Evolutionary conservation across 2,113 vertebrate genomes (phyloP), one percentile per base, ranked within the genome.

Genomic region (Gallinago jamesoni): DNA sequence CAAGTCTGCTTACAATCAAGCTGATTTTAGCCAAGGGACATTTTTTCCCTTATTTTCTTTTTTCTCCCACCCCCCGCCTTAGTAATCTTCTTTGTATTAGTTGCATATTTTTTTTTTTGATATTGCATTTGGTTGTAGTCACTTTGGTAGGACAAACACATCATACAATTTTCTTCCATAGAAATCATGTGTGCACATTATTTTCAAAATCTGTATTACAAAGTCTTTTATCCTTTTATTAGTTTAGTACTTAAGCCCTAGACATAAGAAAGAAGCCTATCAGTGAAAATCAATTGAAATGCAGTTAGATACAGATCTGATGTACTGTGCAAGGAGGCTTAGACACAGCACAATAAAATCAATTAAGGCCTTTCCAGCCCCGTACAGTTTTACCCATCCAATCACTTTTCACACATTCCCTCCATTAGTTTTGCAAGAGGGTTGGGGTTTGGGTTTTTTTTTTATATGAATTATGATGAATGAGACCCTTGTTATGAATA

Each of bases 271-370:
- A 98, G 97, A 98, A 98, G 97, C 97, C 98, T 98, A 98, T 98
- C 98, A 98, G 98, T 98, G 98, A 97, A 98, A 98, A 98, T 98
- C 98, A 98, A 98, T 98, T 96, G 98, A 98, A 98, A 98, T 98
- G 98, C 96, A 98, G 98, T 98, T 98, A 98, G 98, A 97, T 97
- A 96, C 93, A 96, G 97, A 98, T 98, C 98, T 98, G 97, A 98
- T 98, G 98, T 87, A 96, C 96, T 93, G 96, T 84, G 92, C 96
- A 95, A 79, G 97, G 95, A 98, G 97, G 96, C 98, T 98, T 93
- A 92, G 97, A 85, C 91, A 82, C 69, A 24, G 94, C 97, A 97
- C 97, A 97, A 88, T 97, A 89, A 98, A 98, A 98, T 98, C 98
- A 98, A 98, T 99, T 98, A 98, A 97, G 93, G 70, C 97, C 86